phyloP scores from a whole-genome alignment of 1,140 invertebrate species.

The Pollicipes pollicipes region DNA sequence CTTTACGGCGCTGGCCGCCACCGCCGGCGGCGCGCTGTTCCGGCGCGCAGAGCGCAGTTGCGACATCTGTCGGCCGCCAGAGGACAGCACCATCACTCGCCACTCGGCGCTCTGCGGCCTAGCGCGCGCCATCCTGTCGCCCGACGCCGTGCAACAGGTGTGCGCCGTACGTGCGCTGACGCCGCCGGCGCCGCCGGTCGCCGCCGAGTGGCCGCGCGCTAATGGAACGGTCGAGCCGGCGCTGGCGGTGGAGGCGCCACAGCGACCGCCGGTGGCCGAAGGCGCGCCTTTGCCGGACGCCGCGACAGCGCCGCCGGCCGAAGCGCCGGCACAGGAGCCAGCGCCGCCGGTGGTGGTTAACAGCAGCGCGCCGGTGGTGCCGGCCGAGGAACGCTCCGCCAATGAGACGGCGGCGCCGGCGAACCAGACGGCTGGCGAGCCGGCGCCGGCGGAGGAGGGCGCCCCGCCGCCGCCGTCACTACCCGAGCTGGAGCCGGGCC shows the following conservation, averaged over 20 bases:
- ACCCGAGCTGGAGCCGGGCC: too few species aligned
- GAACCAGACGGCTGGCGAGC: not conserved
- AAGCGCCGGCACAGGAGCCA: not conserved
- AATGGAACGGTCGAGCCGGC: not conserved
- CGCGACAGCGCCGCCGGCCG: too few species aligned
- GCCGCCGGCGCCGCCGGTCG: too few species aligned
- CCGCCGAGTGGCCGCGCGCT: too few species aligned
- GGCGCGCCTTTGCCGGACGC: too few species aligned
- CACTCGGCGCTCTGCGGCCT: not conserved
- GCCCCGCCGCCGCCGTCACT: too few species aligned
- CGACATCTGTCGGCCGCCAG: not conserved
- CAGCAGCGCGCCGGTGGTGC: not conserved
- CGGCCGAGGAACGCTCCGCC: too few species aligned
- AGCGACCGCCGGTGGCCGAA: too few species aligned
- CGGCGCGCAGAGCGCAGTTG: not conserved
- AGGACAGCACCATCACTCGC: not conserved
- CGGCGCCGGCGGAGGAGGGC: not conserved
- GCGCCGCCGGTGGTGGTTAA: too few species aligned
- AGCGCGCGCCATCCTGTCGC: not conserved
- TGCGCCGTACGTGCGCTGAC: not conserved
- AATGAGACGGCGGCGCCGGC: too few species aligned
- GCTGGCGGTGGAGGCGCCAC: not conserved
- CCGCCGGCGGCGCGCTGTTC: not conserved
- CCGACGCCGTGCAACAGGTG: not conserved
- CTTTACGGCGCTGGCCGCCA: too few species aligned